phyloP scores from a whole-genome alignment of 2,113 vertebrate genomes.

The Oreotragus oreotragus region DNA sequence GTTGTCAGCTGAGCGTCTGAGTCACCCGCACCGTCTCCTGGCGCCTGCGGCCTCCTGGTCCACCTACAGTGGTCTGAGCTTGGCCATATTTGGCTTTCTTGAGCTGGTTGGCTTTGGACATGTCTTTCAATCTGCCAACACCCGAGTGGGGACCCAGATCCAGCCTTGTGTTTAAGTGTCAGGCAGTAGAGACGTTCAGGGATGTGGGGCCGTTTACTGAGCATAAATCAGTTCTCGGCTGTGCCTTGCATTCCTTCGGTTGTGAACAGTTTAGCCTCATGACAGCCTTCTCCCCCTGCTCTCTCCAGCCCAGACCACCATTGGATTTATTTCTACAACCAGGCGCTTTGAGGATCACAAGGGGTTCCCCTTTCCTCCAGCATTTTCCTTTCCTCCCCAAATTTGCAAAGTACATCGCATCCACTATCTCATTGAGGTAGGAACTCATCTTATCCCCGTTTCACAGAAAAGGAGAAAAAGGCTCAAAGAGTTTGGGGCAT shows the following conservation, averaged over 20 bases:
- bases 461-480: neutral
- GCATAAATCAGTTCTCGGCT: constrained; percentile 55
- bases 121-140: constrained; percentile 70
- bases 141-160: constrained; percentile 26
- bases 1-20: constrained; percentile 51
- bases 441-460: neutral
- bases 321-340: constrained; percentile 46
- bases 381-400: neutral
- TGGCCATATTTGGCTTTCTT: constrained; percentile 72
- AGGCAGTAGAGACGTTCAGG: constrained; percentile 1
- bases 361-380: neutral
- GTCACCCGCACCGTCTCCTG: constrained; percentile 43
- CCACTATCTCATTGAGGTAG: neutral
- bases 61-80: constrained; percentile 50
- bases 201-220: constrained; percentile 46
- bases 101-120: constrained; percentile 31
- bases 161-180: constrained; percentile 35
- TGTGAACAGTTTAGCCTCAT: constrained; percentile 62
- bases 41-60: constrained; percentile 36
- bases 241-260: constrained; percentile 52
- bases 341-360: neutral
- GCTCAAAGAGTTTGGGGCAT: neutral
- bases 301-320: neutral
- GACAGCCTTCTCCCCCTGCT: constrained; percentile 4
- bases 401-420: neutral